Evolutionary conservation across 2,888 invertebrate genomes (phyloP), one percentile per base, ranked within the genome.

Genomic region (Netelia inedita): DNA sequence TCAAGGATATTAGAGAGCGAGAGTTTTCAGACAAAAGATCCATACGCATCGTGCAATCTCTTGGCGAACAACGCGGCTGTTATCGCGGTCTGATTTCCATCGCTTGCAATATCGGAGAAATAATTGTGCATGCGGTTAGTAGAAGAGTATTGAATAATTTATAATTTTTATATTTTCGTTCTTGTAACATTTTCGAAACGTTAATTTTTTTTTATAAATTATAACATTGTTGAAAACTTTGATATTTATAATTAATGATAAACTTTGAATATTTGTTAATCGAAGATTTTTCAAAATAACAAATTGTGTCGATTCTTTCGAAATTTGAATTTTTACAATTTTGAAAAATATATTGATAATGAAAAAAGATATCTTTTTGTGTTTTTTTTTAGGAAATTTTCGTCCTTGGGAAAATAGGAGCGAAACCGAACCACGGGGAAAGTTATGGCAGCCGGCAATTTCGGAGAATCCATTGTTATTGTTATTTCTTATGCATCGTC

Each of bases 401-500:
- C 28, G 28, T 28, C 28, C 28, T 28, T 28, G 28, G 3, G 28
- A 28, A 28, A 28, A 28, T 28, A 28, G 3, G 5, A 28, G 5
- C 5, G 28, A 28, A 28, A 28, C 3, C 28, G 28, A 28, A 28
- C 28, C 0, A 28, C 5, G 28, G 28, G 3, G 28, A 46, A 46
- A 46, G 46, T 46, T 46, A 8, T 14, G 46, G 46, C 46, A 10
- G 14, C 46, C 1, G 14, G 14, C 1, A 46, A 46, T 11, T 46
- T 14, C 46, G 14, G 14, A 46, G 46, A 46, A 8, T 35, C 23
- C 0, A 35, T 19, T 16, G 16, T 35, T 21, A 53, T 78, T 23
- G 23, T 78, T 10, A 46, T 68, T 79, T 74, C 35, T 69, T 63
- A 63, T 78, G 35, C 41, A 79, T 63, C 41, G 71, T 79, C 63